A percentile compares a stretch with the other conserved stretches of the same genome.
phyloP scores from a whole-genome alignment of 2,888 invertebrate species.

The Polymixis flavicincta region DNA sequence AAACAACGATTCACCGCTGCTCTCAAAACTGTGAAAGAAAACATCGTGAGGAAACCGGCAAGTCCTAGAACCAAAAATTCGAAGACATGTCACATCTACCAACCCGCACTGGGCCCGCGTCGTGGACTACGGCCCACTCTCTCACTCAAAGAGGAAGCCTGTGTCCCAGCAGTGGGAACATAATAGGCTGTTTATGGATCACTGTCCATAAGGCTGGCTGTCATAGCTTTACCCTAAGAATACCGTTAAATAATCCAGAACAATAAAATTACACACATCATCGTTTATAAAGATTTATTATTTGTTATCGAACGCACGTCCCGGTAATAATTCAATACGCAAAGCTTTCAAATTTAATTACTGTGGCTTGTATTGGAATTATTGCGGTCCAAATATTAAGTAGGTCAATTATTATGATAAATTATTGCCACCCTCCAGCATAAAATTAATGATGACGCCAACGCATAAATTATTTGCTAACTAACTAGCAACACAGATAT shows the following conservation, averaged over 20 bases:
- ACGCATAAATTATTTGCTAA: slow-evolving; percentile 7
- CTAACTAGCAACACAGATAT: slow-evolving; percentile 15
- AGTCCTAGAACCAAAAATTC: no score
- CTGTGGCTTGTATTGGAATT: slow-evolving; percentile 41
- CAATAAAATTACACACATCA: neutral
- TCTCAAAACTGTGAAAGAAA: no score
- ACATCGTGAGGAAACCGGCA: no score
- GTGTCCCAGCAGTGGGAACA: no score
- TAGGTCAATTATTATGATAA: slow-evolving; percentile 59
- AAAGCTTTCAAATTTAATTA: slow-evolving; percentile 54
- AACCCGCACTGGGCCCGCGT: no score
- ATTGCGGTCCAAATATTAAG: slow-evolving; percentile 57
- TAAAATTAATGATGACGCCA: slow-evolving; percentile 36
- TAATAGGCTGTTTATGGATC: no score
- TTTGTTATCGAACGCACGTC: slow-evolving; percentile 19
- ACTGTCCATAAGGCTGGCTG: neutral
- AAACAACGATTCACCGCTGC: no score
- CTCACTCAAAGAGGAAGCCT: no score
- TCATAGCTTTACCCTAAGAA: neutral
- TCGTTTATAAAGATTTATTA: slow-evolving; percentile 27
- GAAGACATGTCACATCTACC: no score
- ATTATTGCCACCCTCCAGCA: slow-evolving; percentile 34
- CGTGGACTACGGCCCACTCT: no score
- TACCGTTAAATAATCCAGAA: neutral
- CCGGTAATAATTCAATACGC: slow-evolving; percentile 47